Percentiles rank a stretch among this genome's conserved stretches.
These are phyloP conservation scores for Gopherus flavomarginatus DNA, from an alignment of 2,113 vertebrate genomes.

Conservation along the genomic window DNA sequence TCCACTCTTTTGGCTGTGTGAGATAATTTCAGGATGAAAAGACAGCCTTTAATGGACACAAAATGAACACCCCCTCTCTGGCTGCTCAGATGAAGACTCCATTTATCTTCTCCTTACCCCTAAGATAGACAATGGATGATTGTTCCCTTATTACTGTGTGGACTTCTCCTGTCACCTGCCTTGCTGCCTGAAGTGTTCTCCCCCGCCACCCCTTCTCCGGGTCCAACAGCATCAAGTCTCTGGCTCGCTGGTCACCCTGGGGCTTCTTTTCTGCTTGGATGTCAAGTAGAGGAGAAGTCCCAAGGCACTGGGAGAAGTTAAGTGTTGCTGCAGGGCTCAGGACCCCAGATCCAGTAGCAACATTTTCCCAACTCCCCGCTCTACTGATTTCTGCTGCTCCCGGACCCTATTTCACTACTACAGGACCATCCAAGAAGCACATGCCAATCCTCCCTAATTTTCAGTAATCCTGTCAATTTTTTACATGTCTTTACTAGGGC, in stretches of 20 bases:
- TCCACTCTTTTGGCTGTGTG: neutral
- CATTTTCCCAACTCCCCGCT: neutral
- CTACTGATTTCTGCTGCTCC: neutral
- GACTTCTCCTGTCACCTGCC: neutral
- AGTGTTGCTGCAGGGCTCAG: neutral
- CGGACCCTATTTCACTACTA: neutral
- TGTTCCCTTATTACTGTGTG: neutral
- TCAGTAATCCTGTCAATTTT: neutral
- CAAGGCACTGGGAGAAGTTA: neutral
- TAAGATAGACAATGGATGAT: neutral
- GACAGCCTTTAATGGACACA: neutral
- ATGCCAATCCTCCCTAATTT: neutral
- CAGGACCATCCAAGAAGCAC: neutral
- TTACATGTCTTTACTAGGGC: neutral
- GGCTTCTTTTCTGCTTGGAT: neutral
- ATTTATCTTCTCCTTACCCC: neutral
- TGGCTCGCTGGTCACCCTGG: neutral
- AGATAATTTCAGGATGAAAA: neutral
- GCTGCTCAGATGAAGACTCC: neutral
- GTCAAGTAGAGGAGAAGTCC: neutral
- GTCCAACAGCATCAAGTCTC: too few relatives aligned
- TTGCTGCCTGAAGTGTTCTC: neutral
- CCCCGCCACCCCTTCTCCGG: rapidly evolving
- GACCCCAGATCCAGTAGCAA: neutral
- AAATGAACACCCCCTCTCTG: neutral